Percentiles rank a stretch among this genome's conserved stretches.
Evolutionary conservation across 2,888 invertebrate species (phyloP).

Genomic region (Drosophila koepferae): DNA sequence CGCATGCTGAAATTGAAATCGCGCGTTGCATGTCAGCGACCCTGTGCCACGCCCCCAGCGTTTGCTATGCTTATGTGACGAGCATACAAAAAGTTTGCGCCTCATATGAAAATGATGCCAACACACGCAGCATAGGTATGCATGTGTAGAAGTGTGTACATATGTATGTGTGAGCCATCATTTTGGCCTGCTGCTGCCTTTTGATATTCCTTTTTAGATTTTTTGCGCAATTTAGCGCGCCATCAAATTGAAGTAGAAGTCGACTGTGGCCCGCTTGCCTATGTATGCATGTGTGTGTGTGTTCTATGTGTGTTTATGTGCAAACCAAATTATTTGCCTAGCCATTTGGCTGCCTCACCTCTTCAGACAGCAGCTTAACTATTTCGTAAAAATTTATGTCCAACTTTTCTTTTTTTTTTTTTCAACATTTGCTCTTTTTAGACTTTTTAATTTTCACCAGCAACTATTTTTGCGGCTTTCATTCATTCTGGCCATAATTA

Average conservation of each 20-base stretch:
- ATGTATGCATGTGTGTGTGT: not conserved
- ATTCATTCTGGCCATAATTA: constrained; percentile 49
- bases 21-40: constrained; percentile 77
- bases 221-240: constrained; percentile 73
- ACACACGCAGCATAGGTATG: constrained; percentile 56
- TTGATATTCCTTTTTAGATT: constrained; percentile 56
- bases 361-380: constrained; percentile 13
- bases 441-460: constrained; percentile 1
- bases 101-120: constrained; percentile 72
- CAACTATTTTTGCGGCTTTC: constrained; percentile 33
- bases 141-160: constrained; percentile 1
- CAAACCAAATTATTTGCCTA: constrained; percentile 45
- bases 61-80: constrained; percentile 43
- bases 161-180: constrained; percentile 28
- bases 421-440: not conserved
- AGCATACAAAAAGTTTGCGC: constrained; percentile 64
- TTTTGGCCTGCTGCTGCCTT: constrained; percentile 57
- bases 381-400: constrained; percentile 15
- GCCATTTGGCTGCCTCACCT: constrained; percentile 49
- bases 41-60: constrained; percentile 42
- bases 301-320: constrained; percentile 2
- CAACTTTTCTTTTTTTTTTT: constrained; percentile 7
- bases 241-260: constrained; percentile 71
- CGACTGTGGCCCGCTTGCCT: constrained; percentile 56
- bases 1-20: constrained; percentile 70